A percentile compares a stretch with the other conserved stretches of the same genome.
Conservation (phyloP, 2,797 vertebrate genomes). For the Lagorchestes hirsutus region DNA sequence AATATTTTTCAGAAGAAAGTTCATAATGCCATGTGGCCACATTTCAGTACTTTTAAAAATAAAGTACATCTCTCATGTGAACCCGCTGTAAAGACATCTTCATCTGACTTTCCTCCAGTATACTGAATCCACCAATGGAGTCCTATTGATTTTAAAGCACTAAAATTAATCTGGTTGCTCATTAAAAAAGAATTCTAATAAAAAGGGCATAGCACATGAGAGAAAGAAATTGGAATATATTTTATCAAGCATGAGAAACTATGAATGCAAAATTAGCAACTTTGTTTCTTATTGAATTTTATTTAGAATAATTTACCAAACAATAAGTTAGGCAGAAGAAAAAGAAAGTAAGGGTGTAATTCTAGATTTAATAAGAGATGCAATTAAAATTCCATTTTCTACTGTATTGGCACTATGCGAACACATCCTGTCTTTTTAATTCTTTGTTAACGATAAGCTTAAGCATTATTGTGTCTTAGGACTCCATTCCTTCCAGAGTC, state of each 20-base stretch:
- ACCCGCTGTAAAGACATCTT: neutral
- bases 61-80: neutral
- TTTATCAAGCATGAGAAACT: neutral
- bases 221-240: neutral
- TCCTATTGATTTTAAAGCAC: neutral
- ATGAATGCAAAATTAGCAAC: neutral
- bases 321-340: neutral
- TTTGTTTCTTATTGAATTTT: neutral
- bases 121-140: neutral
- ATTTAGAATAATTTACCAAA: neutral
- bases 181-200: neutral
- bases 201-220: neutral
- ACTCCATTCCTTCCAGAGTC: neutral
- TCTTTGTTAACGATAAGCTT: neutral
- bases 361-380: conserved; percentile 2
- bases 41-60: neutral
- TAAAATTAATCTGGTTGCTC: neutral
- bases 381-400: neutral
- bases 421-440: neutral
- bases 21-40: neutral
- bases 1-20: neutral
- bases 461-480: neutral
- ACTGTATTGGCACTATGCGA: neutral
- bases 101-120: neutral
- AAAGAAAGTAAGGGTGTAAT: neutral